Evolutionary conservation across 2,113 vertebrate genomes (phyloP).

Genomic region (Perca fluviatilis): DNA sequence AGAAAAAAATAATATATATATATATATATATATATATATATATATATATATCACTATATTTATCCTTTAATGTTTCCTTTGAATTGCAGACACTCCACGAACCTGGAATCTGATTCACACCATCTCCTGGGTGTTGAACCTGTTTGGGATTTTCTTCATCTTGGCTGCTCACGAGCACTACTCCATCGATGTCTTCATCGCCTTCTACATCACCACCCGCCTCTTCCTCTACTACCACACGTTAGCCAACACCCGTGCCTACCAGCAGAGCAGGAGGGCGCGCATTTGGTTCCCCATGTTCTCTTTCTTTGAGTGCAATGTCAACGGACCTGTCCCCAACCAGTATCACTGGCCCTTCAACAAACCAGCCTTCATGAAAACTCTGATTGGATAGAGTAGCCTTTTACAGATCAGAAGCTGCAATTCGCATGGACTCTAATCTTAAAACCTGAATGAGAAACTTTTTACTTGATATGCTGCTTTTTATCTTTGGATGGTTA

Average conservation of each 20-base stretch:
- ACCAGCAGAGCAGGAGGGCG: constrained; percentile 93
- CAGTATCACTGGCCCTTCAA: constrained; percentile 97
- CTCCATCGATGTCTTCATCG: constrained; percentile 98
- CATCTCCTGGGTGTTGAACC: constrained; percentile 97
- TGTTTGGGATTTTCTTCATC: constrained; percentile 99
- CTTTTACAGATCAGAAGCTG: neutral
- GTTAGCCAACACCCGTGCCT: constrained; percentile 94
- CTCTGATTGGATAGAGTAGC: constrained; percentile 87
- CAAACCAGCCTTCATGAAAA: constrained; percentile 91
- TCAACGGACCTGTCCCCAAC: constrained; percentile 96
- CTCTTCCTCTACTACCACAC: constrained; percentile 99
- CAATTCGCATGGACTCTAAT: constrained; percentile 1
- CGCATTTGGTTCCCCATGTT: constrained; percentile 99
- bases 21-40: neutral
- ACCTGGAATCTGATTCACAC: constrained; percentile 98
- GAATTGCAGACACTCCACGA: constrained; percentile 90
- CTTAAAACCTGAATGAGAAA: constrained; percentile 1
- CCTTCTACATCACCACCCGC: constrained; percentile 98
- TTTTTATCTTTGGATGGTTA: neutral
- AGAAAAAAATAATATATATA: too few species aligned
- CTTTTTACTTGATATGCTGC: constrained; percentile 11
- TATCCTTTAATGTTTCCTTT: neutral
- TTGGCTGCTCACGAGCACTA: constrained; percentile 98
- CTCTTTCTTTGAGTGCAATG: constrained; percentile 98
- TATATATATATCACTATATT: neutral